Percentiles rank a stretch among this genome's conserved stretches.
Conservation (phyloP, 2,113 vertebrate species). For the Megaptera novaeangliae region DNA sequence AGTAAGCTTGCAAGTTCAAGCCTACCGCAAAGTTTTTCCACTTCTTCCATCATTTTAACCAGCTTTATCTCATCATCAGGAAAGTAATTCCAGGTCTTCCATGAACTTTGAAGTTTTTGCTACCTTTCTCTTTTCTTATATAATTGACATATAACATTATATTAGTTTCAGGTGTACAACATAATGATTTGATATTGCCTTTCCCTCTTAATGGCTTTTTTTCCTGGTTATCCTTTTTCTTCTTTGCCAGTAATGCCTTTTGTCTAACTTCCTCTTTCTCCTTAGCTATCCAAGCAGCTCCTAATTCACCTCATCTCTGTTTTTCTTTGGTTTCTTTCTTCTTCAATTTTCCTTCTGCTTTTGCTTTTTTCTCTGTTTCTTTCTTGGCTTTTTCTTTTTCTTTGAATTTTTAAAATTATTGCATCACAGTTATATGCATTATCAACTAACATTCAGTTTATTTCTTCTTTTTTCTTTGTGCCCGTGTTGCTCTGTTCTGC, state of each 20-base stretch:
- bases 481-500: conserved; percentile 89
- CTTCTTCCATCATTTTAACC: conserved; percentile 92
- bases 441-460: neutral
- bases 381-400: conserved; percentile 89
- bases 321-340: conserved; percentile 90
- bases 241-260: conserved; percentile 86
- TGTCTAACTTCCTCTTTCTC: conserved; percentile 90
- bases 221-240: conserved; percentile 92
- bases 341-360: conserved; percentile 89
- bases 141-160: neutral
- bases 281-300: conserved; percentile 84
- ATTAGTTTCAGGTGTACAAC: neutral
- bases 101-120: conserved; percentile 88
- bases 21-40: conserved; percentile 90
- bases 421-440: neutral
- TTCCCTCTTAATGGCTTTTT: conserved; percentile 91
- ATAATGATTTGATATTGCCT: conserved; percentile 65
- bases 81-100: conserved; percentile 95
- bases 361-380: conserved; percentile 93
- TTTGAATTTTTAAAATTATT: conserved; percentile 82
- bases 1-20: conserved; percentile 88
- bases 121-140: conserved; percentile 86
- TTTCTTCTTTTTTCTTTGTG: conserved; percentile 75
- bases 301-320: conserved; percentile 86
- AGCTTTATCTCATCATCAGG: conserved; percentile 84